Conservation (phyloP, 2,888 invertebrate species). For the Aleiodes alternator region DNA sequence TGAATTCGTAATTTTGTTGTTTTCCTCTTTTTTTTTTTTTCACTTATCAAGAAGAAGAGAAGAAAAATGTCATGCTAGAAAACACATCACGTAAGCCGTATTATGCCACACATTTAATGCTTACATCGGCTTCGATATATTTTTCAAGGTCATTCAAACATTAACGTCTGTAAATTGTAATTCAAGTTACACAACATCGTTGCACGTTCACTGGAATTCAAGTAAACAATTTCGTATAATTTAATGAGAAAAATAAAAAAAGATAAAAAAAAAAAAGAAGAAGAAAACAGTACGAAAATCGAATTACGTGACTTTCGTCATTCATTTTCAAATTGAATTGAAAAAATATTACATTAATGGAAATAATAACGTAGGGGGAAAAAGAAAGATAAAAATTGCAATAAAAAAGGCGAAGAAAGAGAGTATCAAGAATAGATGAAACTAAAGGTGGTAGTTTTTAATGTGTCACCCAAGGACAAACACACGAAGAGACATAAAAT, state of each 20-base stretch:
- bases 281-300: neutral
- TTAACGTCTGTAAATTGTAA: slow-evolving; percentile 49
- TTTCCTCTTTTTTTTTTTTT: neutral
- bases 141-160: slow-evolving; percentile 45
- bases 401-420: slow-evolving; percentile 4
- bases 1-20: neutral
- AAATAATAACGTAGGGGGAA: neutral
- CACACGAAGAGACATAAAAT: slow-evolving; percentile 18
- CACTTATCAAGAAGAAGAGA: slow-evolving; percentile 1
- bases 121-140: slow-evolving; percentile 41
- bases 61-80: slow-evolving; percentile 4
- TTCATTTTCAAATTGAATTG: neutral
- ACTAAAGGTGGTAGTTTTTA: neutral
- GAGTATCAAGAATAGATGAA: slow-evolving; percentile 6
- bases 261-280: no score
- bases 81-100: slow-evolving; percentile 36
- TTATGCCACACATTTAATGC: slow-evolving; percentile 32
- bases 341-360: neutral
- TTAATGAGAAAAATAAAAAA: neutral
- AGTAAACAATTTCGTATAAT: slow-evolving; percentile 42
- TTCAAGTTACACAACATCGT: slow-evolving; percentile 54
- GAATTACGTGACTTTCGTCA: slow-evolving; percentile 16
- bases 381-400: no score
- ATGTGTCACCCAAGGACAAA: slow-evolving; percentile 32
- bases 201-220: slow-evolving; percentile 39